These are phyloP conservation scores for Isurus oxyrinchus DNA, from an alignment of 2,113 vertebrate genomes.

Conservation along the genomic window DNA sequence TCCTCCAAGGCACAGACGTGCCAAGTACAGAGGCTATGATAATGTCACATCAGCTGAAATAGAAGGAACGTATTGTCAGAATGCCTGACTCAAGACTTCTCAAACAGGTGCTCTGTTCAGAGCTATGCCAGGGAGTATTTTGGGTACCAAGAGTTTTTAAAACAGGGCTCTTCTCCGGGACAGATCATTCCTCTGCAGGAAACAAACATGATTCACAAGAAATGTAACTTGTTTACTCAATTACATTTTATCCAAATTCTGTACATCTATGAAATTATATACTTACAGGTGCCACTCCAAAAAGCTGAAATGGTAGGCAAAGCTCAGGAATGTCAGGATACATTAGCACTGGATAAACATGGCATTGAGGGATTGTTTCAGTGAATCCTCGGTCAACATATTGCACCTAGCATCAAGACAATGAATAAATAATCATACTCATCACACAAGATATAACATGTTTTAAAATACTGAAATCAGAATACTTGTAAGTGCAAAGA, in stretches of 20 bases:
- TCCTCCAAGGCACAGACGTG: not conserved
- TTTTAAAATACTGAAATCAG: not conserved
- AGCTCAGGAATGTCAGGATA: conserved; percentile 72
- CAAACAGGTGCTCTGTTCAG: not conserved
- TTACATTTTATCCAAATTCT: not conserved
- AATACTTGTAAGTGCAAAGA: not conserved
- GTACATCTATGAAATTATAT: not conserved
- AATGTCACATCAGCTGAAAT: no score
- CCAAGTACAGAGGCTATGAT: no score
- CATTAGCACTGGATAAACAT: conserved; percentile 73
- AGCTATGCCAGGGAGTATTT: not conserved
- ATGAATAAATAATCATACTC: not conserved
- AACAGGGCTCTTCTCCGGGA: not conserved
- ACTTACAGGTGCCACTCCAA: conserved; percentile 69
- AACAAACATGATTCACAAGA: not conserved
- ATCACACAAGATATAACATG: not conserved
- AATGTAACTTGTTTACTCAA: not conserved
- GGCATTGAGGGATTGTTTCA: conserved; percentile 79
- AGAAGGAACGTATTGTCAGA: no score
- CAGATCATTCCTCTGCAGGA: not conserved
- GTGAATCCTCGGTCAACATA: conserved; percentile 74
- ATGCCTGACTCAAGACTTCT: no score
- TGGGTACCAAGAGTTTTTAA: not conserved
- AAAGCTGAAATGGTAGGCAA: conserved; percentile 76
- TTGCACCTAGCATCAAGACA: conserved; percentile 55